Evolutionary conservation across 2,888 invertebrate genomes (phyloP), one percentile per base, ranked within the genome.

Genomic region (Galeruca laticollis): DNA sequence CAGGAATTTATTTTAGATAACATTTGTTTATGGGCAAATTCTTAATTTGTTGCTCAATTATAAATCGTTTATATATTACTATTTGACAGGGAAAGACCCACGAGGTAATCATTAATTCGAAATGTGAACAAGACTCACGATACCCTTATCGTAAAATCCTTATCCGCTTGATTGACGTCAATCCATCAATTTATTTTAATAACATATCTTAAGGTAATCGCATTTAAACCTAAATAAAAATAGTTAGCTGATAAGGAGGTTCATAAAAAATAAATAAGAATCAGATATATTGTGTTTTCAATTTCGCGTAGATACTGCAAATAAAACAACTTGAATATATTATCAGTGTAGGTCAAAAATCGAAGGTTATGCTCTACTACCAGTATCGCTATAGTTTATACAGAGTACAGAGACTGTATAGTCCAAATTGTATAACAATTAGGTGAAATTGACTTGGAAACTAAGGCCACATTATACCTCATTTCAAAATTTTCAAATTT

Each of bases 131-230:
- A 18, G 18, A 47, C 15, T 6, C n/a, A 40, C 10, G 40, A 13
- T n/a, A n/a, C n/a, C n/a, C 26, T 26, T 47, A 47, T n/a, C 43
- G 15, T n/a, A n/a, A 47, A 9, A n/a, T n/a, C 8, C 18, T 47
- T 18, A 62, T 62, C 62, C 15, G 20, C 18, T 62, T 35, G 18
- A 40, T 63, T 63, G 63, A 63, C 63, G 63, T 63, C 63, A 63
- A 8, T 21, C 8, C 37, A 52, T 8, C 43, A 54, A 40, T 63
- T 63, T 54, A 64, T 52, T 52, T 52, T 26, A 21, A 26, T n/a
- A 52, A 52, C 21, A 52, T 52, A 57, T 40, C 64, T 57, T 18
- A 37, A 64, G 57, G 57, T 64, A 62, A 18, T 52, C 13, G 33
- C 51, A 35, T 18, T 62, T 51, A 51, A 57, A 57, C 35, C 40